phyloP scores from a whole-genome alignment of 2,888 invertebrate species.

The Callimorpha dominula region DNA sequence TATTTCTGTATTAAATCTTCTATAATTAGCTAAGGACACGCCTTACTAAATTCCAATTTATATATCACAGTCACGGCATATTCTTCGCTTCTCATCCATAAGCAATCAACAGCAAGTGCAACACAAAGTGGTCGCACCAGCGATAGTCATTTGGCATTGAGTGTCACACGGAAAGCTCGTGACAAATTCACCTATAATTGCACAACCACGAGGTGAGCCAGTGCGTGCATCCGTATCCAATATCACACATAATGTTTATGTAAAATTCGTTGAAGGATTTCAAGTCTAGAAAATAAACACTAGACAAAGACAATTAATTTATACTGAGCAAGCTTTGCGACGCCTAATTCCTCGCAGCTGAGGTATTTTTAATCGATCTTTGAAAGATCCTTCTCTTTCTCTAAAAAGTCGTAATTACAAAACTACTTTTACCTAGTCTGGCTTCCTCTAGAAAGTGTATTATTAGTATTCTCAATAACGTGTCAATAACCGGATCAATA shows the following conservation, averaged over 20 bases:
- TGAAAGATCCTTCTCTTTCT: not conserved
- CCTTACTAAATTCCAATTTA: not conserved
- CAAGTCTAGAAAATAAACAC: conserved; percentile 8
- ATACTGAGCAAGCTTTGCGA: conserved; percentile 11
- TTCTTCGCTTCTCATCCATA: not conserved
- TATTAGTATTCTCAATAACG: conserved; percentile 17
- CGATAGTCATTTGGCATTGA: conserved; percentile 37
- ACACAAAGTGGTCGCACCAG: conserved; percentile 8
- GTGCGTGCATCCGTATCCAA: conserved; percentile 51
- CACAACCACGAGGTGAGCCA: conserved; percentile 43
- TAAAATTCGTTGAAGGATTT: conserved; percentile 47
- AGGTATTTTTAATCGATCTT: not conserved
- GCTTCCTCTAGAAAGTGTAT: conserved; percentile 38
- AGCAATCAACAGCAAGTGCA: conserved; percentile 11
- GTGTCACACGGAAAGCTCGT: conserved; percentile 45
- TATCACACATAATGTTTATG: conserved; percentile 49
- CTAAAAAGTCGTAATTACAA: not conserved
- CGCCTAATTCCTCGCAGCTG: not conserved
- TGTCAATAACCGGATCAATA: conserved; percentile 29
- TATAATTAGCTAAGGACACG: too few species aligned
- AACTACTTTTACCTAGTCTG: conserved; percentile 17
- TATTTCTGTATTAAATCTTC: too few species aligned
- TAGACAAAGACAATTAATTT: conserved; percentile 14
- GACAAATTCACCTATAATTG: conserved; percentile 53
- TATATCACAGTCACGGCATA: not conserved